Percentiles rank a stretch among this genome's conserved stretches.
phyloP scores from a whole-genome alignment of 2,888 invertebrate species.

The Agrotis puta region DNA sequence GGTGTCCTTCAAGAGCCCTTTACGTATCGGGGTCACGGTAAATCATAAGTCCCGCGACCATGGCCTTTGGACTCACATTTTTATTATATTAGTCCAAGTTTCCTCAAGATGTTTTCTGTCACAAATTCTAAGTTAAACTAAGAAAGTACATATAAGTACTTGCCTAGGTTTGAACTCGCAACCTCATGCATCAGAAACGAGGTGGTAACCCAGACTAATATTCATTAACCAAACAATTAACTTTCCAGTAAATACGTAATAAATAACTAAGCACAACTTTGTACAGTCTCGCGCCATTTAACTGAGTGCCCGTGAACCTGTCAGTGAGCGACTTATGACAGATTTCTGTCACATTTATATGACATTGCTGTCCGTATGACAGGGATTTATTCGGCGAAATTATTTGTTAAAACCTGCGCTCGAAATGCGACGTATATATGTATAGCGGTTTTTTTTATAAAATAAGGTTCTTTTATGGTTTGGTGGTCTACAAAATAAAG shows the following conservation, averaged over 20 bases:
- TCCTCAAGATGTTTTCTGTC: too few relatives aligned
- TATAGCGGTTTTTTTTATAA: background rate
- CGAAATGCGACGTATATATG: background rate
- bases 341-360: conserved; percentile 28
- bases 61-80: too few relatives aligned
- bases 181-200: too few relatives aligned
- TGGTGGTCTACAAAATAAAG: too few relatives aligned
- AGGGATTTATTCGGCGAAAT: conserved; percentile 20
- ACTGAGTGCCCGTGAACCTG: conserved; percentile 27
- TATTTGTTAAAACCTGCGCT: conserved; percentile 6
- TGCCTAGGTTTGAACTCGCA: too few relatives aligned
- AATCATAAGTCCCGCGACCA: too few relatives aligned
- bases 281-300: background rate
- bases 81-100: too few relatives aligned
- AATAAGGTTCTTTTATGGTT: too few relatives aligned
- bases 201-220: background rate
- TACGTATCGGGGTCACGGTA: too few relatives aligned
- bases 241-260: background rate
- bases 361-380: background rate
- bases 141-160: too few relatives aligned
- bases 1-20: too few relatives aligned
- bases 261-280: conserved; percentile 19
- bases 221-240: background rate
- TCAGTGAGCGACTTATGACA: conserved; percentile 21
- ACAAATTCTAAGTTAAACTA: too few relatives aligned